Base-by-base conservation (phyloP, 92 coral and sea anemone genomes). In the Metridium senile region DNA sequence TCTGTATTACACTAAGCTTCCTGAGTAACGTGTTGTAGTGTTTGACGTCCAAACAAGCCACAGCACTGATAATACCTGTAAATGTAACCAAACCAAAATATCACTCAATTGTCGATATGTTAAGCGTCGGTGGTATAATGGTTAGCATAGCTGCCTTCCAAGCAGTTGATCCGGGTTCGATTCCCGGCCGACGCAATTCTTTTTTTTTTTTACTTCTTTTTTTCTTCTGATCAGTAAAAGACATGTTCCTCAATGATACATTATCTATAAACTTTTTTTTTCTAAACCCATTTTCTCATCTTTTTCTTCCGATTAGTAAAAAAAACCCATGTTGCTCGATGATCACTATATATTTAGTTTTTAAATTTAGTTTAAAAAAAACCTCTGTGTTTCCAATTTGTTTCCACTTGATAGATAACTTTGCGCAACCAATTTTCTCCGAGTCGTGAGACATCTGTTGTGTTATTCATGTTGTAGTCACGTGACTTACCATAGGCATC, bases 141-240 rank as follows among this genome's bases (percentile, higher is more conserved):
- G 98, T 90, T 82, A 93, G 98, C 95, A 93, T 93, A 85, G 98
- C 96, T 90, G 98, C 98, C 98, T 93, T 93, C 96, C 93, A 93
- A 93, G 98, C 98, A 93, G 93, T 93, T 85, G 98, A 90, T 83
- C 98, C 96, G 96, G 98, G 98, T 90, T 93, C 96, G 98, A 90
- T 93, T 93, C 96, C 98, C 97, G 94, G 70, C 81, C 70, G 70
- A 62, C 70, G 70, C 68, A 52, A 2, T 0, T 18, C 16, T 64
- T 65, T 64, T 76, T 76, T 63, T 47, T 70, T 70, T 54, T 54
- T 54, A 9, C 6, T 39, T 13, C 6, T 39, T 39, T 4, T 4
- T 39, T 39, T 39, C 13, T 39, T 4, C 13, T 13, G 13, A 4
- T 4, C 6, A 39, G 8, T 13, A 39, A 39, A 4, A 6, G 49